Base-by-base conservation (phyloP, 2,113 vertebrate genomes). In the Strigops habroptila region DNA sequence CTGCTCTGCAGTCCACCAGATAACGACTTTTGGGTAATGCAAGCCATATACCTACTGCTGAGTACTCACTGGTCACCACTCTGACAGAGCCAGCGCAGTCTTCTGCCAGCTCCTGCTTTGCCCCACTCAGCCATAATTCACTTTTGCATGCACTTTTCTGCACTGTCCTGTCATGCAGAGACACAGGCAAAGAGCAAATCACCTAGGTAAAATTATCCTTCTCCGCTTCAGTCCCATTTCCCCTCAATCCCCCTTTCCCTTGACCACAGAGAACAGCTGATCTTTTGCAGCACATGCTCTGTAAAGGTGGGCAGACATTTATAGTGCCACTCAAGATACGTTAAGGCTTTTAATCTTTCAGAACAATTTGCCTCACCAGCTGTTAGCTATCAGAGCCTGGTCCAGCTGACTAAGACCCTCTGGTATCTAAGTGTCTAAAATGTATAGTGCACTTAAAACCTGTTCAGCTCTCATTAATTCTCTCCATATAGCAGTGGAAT, bases 131-230 rank as follows among this genome's bases (percentile, higher is more conserved):
- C 91, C 46, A 0, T 28, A 84, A 62, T 33, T 90, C 67, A 75
- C 25, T 2, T 51, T 70, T 51, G n/a, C 41, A 1, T 14, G 8
- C 31, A 3, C 18, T 24, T 15, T 5, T 33, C 46, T 59, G 44
- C 43, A 8, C 69, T 35, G 5, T 24, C 71, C 43, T 23, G 39
- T 46, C 39, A n/a, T 9, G 37, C 25, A 82, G 37, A 71, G 51
- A 18, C 23, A 37, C 0, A 0, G 14, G 8, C 17, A 31, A 71
- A 55, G 39, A 33, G 14, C 62, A 53, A 33, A 60, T 53, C 35
- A 8, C 11, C 49, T n/a, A 1, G 9, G 43, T 37, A n/a, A 53
- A 94, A 94, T 69, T 68, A 80, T 12, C 65, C 51, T 86, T 86
- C 63, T 81, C 15, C 12, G 7, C 52, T 81, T 80, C 49, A 10